phyloP scores from a whole-genome alignment of 2,113 vertebrate species.

The Brachyhypopomus occidentalis region DNA sequence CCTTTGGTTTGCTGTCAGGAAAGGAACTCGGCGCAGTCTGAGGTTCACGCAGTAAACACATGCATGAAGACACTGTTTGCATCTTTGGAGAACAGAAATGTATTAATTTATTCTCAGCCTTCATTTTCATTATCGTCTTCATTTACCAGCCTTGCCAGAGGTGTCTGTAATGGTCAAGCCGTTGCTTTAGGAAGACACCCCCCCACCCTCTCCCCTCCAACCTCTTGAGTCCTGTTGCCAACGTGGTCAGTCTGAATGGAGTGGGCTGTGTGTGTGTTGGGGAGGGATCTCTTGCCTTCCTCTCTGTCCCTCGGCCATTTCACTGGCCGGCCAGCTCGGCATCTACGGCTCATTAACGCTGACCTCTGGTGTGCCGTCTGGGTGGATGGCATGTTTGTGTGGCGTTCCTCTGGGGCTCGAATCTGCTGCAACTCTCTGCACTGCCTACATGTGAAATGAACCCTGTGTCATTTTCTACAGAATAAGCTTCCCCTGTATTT shows the following conservation, averaged over 20 bases:
- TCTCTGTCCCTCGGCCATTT: slow-evolving; percentile 12
- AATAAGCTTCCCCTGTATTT: background rate
- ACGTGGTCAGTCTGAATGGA: background rate
- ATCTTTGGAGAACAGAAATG: slow-evolving; percentile 54
- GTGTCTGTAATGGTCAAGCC: slow-evolving; percentile 65
- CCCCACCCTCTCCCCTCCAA: background rate
- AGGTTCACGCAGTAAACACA: too few species aligned
- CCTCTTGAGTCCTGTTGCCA: slow-evolving; percentile 15
- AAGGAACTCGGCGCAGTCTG: background rate
- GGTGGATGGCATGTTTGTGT: background rate
- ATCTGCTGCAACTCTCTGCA: background rate
- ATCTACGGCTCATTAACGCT: slow-evolving; percentile 31
- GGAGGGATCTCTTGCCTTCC: background rate
- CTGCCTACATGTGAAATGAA: slow-evolving; percentile 18
- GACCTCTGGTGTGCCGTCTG: slow-evolving; percentile 34
- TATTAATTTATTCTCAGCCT: slow-evolving; percentile 67
- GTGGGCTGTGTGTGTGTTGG: slow-evolving; percentile 2
- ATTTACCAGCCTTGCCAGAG: slow-evolving; percentile 66
- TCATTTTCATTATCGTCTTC: slow-evolving; percentile 60
- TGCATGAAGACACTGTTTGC: background rate
- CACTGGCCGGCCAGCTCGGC: background rate
- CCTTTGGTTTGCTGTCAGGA: background rate
- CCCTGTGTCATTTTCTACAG: background rate
- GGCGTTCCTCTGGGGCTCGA: slow-evolving; percentile 1
- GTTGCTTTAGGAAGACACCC: slow-evolving; percentile 20